Percentiles rank a stretch among this genome's conserved stretches.
Evolutionary conservation across 2,888 invertebrate species (phyloP).

Genomic region (Chelonus formosanus): DNA sequence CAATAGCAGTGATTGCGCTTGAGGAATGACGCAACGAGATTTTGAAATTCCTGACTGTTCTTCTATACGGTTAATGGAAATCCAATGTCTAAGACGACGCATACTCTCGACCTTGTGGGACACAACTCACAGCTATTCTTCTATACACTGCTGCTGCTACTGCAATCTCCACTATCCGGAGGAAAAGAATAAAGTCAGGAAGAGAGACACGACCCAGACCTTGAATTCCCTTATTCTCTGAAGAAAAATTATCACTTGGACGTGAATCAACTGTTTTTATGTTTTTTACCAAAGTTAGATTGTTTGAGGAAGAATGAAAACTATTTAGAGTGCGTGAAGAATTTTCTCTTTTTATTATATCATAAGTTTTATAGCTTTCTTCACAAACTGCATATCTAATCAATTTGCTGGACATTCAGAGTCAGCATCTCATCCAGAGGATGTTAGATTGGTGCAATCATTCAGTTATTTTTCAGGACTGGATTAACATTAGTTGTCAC

Average conservation of each 20-base stretch:
- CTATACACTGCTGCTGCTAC: not conserved
- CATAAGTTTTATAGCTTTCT: no score
- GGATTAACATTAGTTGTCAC: no score
- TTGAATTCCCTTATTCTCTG: conserved; percentile 35
- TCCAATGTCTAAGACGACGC: conserved; percentile 26
- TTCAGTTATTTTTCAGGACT: no score
- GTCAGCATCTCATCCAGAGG: no score
- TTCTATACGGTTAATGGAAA: conserved; percentile 32
- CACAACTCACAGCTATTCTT: conserved; percentile 16
- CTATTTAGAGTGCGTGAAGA: no score
- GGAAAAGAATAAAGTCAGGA: conserved; percentile 1
- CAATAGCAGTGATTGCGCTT: conserved; percentile 38
- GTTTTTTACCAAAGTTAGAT: conserved; percentile 2
- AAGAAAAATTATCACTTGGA: conserved; percentile 38
- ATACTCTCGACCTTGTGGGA: conserved; percentile 20
- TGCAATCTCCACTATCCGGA: not conserved
- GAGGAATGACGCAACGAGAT: conserved; percentile 29
- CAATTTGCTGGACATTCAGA: no score
- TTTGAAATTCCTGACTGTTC: conserved; percentile 29
- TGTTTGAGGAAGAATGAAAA: not conserved
- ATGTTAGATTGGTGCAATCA: no score
- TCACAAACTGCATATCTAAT: no score
- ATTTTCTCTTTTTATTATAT: no score
- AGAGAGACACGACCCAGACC: conserved; percentile 28
- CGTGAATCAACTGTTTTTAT: conserved; percentile 36